Percentiles rank a stretch among this genome's conserved stretches.
Conservation (phyloP, 92 coral and sea anemone species). For the Porites lobata region DNA sequence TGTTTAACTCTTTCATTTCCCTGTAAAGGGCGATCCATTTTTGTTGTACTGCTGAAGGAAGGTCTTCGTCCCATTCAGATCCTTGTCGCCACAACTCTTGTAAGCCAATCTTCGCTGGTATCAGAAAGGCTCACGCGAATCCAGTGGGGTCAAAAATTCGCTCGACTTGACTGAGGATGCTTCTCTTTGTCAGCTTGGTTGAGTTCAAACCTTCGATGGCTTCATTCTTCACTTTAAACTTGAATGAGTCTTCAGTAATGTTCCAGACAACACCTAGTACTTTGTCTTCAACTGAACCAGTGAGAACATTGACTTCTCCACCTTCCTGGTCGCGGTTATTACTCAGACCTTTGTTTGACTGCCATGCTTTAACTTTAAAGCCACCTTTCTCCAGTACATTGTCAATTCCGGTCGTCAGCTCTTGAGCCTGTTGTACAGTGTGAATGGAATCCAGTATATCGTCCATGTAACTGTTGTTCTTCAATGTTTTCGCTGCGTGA, state of each 20-base stretch:
- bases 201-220: not conserved
- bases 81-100: not conserved
- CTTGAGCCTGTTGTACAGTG: conserved; percentile 18
- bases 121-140: conserved; percentile 58
- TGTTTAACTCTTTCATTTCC: not conserved
- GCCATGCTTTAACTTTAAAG: not conserved
- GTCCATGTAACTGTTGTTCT: no score
- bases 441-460: no score
- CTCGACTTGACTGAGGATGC: conserved; percentile 39
- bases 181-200: conserved; percentile 48
- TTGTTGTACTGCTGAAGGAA: not conserved
- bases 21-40: not conserved
- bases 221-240: conserved; percentile 46
- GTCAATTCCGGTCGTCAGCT: conserved; percentile 68
- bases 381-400: conserved; percentile 59
- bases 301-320: not conserved
- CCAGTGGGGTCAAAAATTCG: conserved; percentile 67
- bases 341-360: not conserved
- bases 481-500: conserved; percentile 43
- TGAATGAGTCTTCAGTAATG: conserved; percentile 13
- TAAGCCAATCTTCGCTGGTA: conserved; percentile 61
- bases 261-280: conserved; percentile 66
- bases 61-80: not conserved
- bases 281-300: conserved; percentile 43
- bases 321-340: conserved; percentile 9